A percentile compares a stretch with the other conserved stretches of the same genome.
These are phyloP conservation scores for Catonia carolina DNA, from an alignment of 2,888 invertebrate species.

Conservation along the genomic window DNA sequence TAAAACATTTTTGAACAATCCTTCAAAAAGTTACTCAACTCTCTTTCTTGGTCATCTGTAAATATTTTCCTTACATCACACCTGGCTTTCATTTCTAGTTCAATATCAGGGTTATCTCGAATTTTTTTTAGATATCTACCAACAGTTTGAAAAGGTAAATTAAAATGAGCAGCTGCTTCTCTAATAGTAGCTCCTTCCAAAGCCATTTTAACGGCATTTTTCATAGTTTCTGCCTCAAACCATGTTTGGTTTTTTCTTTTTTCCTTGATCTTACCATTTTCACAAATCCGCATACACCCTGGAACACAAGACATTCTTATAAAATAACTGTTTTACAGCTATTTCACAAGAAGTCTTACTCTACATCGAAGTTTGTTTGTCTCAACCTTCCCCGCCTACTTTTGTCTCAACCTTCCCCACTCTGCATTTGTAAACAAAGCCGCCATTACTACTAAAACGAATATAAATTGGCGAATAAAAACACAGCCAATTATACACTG, in stretches of 20 bases:
- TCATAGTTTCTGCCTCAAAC: slow-evolving; percentile 24
- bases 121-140: slow-evolving; percentile 27
- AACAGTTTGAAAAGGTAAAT: slow-evolving; percentile 27
- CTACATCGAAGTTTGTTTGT: too few relatives aligned
- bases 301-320: too few relatives aligned
- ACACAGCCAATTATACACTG: too few relatives aligned
- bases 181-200: slow-evolving; percentile 20
- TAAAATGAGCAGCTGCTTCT: slow-evolving; percentile 22
- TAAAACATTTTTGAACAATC: slow-evolving; percentile 28
- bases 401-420: too few relatives aligned
- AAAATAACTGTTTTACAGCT: too few relatives aligned
- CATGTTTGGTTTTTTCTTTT: slow-evolving; percentile 17
- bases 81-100: slow-evolving; percentile 26
- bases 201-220: slow-evolving; percentile 25
- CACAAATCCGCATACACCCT: too few relatives aligned
- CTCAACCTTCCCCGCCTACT: too few relatives aligned
- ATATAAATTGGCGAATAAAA: too few relatives aligned
- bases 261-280: slow-evolving; percentile 1
- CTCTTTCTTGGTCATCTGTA: slow-evolving; percentile 25
- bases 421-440: too few relatives aligned
- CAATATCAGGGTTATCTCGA: slow-evolving; percentile 13
- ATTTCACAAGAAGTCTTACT: too few relatives aligned
- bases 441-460: too few relatives aligned
- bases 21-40: slow-evolving; percentile 19
- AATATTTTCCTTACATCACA: slow-evolving; percentile 31